phyloP scores from a whole-genome alignment of 2,888 invertebrate species.

The Caenorhabditis panamensis region DNA sequence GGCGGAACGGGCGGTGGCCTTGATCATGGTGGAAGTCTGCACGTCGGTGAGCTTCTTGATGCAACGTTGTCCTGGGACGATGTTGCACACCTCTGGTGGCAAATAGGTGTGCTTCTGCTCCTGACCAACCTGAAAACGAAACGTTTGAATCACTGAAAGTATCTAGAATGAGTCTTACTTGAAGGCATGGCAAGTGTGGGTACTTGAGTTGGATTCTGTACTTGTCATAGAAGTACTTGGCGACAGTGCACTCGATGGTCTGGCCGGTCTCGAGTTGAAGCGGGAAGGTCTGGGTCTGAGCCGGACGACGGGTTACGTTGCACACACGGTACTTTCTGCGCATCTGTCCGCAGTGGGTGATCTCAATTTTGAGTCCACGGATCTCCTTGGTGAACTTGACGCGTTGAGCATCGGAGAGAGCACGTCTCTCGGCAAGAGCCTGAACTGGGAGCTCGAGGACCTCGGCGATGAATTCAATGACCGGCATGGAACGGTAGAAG shows the following conservation, averaged over 20 bases:
- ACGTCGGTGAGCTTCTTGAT: constrained; percentile 99
- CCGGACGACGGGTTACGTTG: constrained; percentile 97
- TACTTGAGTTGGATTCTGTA: constrained; percentile 86
- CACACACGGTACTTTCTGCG: constrained; percentile 98
- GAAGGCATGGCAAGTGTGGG: constrained; percentile 98
- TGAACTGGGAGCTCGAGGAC: constrained; percentile 85
- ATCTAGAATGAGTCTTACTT: constrained; percentile 83
- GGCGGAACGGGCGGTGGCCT: constrained; percentile 98
- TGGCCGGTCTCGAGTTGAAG: constrained; percentile 95
- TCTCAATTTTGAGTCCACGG: constrained; percentile 99
- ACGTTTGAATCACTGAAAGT: neutral
- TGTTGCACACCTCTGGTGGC: constrained; percentile 98
- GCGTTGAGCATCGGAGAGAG: constrained; percentile 83
- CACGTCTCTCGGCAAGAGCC: constrained; percentile 79
- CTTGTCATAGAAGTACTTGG: constrained; percentile 99
- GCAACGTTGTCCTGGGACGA: constrained; percentile 98
- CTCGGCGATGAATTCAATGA: constrained; percentile 99
- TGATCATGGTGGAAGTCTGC: constrained; percentile 99
- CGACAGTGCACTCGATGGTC: constrained; percentile 99
- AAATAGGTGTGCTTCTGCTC: constrained; percentile 99
- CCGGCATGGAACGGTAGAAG: constrained; percentile 99
- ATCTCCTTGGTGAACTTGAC: constrained; percentile 99
- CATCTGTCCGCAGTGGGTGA: constrained; percentile 99
- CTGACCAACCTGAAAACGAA: constrained; percentile 88
- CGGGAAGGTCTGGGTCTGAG: constrained; percentile 99